A percentile compares a stretch with the other conserved stretches of the same genome.
Evolutionary conservation across 2,113 vertebrate genomes (phyloP).

Genomic region (Diadophis punctatus): DNA sequence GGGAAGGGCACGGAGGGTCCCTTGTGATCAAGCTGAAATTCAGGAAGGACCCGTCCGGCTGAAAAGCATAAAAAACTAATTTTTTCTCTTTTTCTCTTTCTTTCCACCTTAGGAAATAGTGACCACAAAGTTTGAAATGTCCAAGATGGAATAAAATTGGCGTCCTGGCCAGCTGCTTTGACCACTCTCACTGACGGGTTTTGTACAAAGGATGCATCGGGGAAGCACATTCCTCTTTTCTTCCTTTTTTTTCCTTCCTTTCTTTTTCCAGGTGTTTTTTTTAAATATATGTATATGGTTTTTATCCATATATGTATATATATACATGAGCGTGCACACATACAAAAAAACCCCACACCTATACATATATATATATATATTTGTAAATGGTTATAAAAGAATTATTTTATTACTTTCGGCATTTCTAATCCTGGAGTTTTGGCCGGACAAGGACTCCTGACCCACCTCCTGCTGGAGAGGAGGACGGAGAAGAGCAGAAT

Average conservation of each 20-base stretch:
- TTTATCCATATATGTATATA: not conserved
- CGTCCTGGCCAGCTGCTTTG: not conserved
- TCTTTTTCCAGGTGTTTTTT: not conserved
- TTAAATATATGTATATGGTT: not conserved
- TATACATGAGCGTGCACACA: constrained; percentile 8
- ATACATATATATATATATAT: constrained; percentile 17
- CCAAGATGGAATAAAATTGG: constrained; percentile 75
- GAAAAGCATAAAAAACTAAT: not conserved
- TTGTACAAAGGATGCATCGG: not conserved
- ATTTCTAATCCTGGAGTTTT: constrained; percentile 13
- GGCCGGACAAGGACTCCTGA: not conserved
- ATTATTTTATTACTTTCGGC: constrained; percentile 33
- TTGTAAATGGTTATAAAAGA: constrained; percentile 30
- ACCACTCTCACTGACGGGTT: not conserved
- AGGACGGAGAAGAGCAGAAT: not conserved
- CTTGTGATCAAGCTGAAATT: not conserved
- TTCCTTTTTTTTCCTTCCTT: not conserved
- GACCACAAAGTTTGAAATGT: constrained; percentile 79
- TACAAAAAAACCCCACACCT: not conserved
- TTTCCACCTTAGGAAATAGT: constrained; percentile 66
- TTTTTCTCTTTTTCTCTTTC: not conserved
- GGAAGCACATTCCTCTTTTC: not conserved
- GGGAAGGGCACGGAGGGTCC: no score
- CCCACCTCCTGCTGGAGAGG: not conserved
- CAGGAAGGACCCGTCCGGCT: not conserved